These are phyloP conservation scores for Ophion ellenae DNA, from an alignment of 2,888 invertebrate species.

Conservation along the genomic window DNA sequence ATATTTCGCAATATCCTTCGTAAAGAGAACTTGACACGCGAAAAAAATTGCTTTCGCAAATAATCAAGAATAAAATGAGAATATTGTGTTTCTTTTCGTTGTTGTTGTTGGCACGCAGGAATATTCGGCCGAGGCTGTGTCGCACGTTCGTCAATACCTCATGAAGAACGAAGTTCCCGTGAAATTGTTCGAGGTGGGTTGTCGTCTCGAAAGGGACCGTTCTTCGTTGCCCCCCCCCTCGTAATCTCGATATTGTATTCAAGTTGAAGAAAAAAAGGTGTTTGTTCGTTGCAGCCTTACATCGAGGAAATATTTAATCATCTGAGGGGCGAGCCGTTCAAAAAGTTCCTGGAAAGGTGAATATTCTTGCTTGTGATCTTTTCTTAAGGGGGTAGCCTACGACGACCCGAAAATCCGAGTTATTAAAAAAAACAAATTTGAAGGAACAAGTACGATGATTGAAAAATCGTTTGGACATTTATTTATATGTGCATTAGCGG, in stretches of 20 bases:
- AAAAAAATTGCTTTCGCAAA: not conserved
- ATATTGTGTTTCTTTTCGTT: constrained; percentile 47
- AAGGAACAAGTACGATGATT: too few relatives aligned
- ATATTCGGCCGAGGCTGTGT: constrained; percentile 98
- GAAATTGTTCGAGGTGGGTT: constrained; percentile 97
- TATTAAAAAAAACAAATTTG: not conserved
- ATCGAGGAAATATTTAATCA: constrained; percentile 99
- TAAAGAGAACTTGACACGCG: not conserved
- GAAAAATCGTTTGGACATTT: too few relatives aligned
- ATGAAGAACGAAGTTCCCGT: constrained; percentile 98
- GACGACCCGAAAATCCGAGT: too few relatives aligned
- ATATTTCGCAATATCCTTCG: constrained; percentile 75
- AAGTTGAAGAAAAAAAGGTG: constrained; percentile 57
- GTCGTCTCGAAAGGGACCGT: constrained; percentile 35
- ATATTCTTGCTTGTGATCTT: not conserved
- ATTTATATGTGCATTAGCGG: too few relatives aligned
- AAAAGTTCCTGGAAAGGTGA: constrained; percentile 99
- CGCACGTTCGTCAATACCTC: constrained; percentile 98
- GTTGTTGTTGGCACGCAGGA: constrained; percentile 88
- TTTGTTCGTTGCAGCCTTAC: constrained; percentile 92
- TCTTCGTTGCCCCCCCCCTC: constrained; percentile 29
- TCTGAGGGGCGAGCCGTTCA: constrained; percentile 98
- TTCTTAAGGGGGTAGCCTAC: not conserved
- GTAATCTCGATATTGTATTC: constrained; percentile 59
- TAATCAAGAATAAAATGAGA: not conserved